Evolutionary conservation across 2,888 invertebrate species (phyloP).

Genomic region (Drosophila koepferae): DNA sequence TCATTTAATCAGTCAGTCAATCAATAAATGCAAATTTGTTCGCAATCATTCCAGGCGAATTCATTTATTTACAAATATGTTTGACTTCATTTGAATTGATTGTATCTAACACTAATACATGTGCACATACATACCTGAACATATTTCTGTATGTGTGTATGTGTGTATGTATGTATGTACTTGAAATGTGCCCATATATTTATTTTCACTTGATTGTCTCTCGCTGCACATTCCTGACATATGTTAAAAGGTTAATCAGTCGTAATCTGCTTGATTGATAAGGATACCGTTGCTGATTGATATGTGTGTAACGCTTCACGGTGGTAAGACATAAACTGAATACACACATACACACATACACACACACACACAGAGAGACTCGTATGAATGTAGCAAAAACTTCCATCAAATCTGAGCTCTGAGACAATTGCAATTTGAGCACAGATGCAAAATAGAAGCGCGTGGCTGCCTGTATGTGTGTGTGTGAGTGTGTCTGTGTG

Average conservation of each 20-base stretch:
- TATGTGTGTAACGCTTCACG: conserved; percentile 23
- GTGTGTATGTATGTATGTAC: too few species aligned
- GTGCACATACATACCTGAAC: background rate
- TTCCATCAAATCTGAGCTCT: conserved; percentile 13
- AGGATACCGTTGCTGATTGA: conserved; percentile 43
- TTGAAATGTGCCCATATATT: conserved; percentile 1
- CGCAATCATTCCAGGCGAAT: background rate
- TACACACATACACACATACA: background rate
- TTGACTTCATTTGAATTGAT: background rate
- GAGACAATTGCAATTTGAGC: conserved; percentile 33
- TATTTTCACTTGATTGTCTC: conserved; percentile 4
- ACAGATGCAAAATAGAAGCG: conserved; percentile 43
- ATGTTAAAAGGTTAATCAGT: conserved; percentile 33
- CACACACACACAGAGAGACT: background rate
- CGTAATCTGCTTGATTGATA: conserved; percentile 27
- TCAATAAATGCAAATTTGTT: background rate
- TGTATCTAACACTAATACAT: background rate
- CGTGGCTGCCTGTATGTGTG: conserved; percentile 6
- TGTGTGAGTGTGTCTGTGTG: conserved; percentile 17
- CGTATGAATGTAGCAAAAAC: background rate
- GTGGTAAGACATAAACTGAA: background rate
- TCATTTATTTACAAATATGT: background rate
- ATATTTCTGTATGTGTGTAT: background rate
- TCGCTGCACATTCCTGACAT: conserved; percentile 23
- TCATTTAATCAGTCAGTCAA: background rate